Evolutionary conservation across 2,797 vertebrate species (phyloP), one percentile per base, ranked within the genome.

Genomic region (Poecile montanus): DNA sequence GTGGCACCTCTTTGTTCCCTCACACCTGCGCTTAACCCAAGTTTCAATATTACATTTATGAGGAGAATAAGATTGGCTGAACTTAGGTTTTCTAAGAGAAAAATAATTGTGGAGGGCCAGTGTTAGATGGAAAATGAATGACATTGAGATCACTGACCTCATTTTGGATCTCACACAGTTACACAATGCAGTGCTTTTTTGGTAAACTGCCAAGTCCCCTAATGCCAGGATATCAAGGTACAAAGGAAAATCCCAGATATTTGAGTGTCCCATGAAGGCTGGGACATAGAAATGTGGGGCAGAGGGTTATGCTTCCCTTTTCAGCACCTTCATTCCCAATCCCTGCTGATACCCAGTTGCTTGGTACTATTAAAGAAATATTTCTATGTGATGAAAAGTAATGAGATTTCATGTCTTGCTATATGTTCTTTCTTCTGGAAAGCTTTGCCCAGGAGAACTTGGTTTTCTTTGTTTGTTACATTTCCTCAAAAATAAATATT

Each of bases 181-280:
- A 70, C 62, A 91, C 73, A 85, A 34, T 78, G 48, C 48, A 75
- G 2, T 62, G 62, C 40, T 70, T 78, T 88, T 81, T 95, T 40
- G 91, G 76, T 66, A 57, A 94, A 40, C n/a, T 84, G 85, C 92
- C 87, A 91, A 65, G 36, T 62, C 36, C 56, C 58, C 47, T 74
- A 77, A 74, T 75, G 70, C 91, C 56, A 63, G 82, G 44, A 57
- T 92, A 75, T 56, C 25, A 75, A 80, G 48, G 72, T 84, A 72
- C 40, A 93, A 83, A 91, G 88, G 88, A 89, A 95, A 87, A 90
- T 57, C 88, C 84, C 87, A 95, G 91, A 88, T 94, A 72, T 93
- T 89, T 0, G 0, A 75, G 56, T 68, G 25, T 53, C 87, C 54
- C 58, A 42, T 54, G 67, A 85, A 95, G 26, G 9, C 34, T 34